Base-by-base conservation (phyloP, 2,797 vertebrate genomes). In the Huso huso region DNA sequence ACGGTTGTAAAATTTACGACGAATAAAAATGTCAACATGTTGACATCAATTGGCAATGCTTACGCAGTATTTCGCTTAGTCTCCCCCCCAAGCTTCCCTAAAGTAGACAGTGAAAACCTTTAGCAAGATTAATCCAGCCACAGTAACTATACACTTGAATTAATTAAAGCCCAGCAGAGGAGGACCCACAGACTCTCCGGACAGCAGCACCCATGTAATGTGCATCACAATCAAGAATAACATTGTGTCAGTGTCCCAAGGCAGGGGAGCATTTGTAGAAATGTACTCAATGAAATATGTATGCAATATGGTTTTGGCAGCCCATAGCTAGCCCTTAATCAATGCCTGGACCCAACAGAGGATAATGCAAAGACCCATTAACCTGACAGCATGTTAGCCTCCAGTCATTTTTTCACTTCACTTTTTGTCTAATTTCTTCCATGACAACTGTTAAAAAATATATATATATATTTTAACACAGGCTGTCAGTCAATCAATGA, bases 231-330 rank as follows among this genome's bases (percentile, higher is more conserved):
- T 80, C 72, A 72, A 79, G 68, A 80, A 82, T 70, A 86, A 88
- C 75, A 84, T 87, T 90, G 87, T 90, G 90, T 88, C 88, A 82
- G 72, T 70, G 80, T 88, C 84, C 85, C 87, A 74, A 65, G 70
- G 83, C 85, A 77, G 80, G 37, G 77, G 75, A 82, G 77, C 74
- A 78, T 69, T 77, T 77, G 79, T 81, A 78, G 76, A 71, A 48
- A 12, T 53, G 64, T 10, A 69, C 66, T 53, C 74, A 66, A 90
- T 91, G 80, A 90, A 90, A 90, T 87, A 90, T 90, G 84, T 78
- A 90, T 89, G 85, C 84, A 86, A 86, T 77, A 73, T 73, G 79
- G 81, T 82, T 85, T 79, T 82, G 69, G 71, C 67, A 68, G 63
- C 49, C 84, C 78, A 81, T 71, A 66, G 69, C 67, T 57, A 48